phyloP scores from a whole-genome alignment of 2,888 invertebrate species.

The Crematogaster levior region DNA sequence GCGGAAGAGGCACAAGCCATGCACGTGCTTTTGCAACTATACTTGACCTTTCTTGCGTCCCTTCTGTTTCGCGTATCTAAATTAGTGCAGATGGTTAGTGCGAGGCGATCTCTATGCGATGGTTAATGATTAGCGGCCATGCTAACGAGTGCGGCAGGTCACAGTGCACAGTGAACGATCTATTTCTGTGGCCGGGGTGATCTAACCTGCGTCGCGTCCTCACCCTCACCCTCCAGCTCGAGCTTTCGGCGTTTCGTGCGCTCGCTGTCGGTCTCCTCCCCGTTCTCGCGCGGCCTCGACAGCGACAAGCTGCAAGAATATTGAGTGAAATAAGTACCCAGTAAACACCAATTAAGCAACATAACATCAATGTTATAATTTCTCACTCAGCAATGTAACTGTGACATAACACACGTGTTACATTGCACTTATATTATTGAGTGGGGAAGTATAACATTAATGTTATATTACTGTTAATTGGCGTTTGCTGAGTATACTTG shows the following conservation, averaged over 20 bases:
- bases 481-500: background rate
- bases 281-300: conserved; percentile 82
- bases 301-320: conserved; percentile 79
- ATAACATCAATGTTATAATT: no score
- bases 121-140: conserved; percentile 79
- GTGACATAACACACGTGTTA: no score
- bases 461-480: no score
- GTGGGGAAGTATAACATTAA: no score
- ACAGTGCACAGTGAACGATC: conserved; percentile 57
- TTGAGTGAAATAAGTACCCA: background rate
- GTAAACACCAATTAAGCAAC: no score
- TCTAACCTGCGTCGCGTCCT: conserved; percentile 85
- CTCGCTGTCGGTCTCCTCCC: conserved; percentile 80
- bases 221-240: conserved; percentile 83
- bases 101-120: conserved; percentile 77
- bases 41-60: conserved; percentile 83
- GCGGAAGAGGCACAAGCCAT: conserved; percentile 54
- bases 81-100: conserved; percentile 65
- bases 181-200: conserved; percentile 79
- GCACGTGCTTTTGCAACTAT: conserved; percentile 74
- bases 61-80: conserved; percentile 63
- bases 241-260: conserved; percentile 84
- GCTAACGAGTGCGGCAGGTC: conserved; percentile 76
- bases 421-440: no score
- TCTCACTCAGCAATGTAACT: no score